A percentile compares a stretch with the other conserved stretches of the same genome.
phyloP scores from a whole-genome alignment of 1,140 invertebrate species.

The Sarcophaga peregrina region DNA sequence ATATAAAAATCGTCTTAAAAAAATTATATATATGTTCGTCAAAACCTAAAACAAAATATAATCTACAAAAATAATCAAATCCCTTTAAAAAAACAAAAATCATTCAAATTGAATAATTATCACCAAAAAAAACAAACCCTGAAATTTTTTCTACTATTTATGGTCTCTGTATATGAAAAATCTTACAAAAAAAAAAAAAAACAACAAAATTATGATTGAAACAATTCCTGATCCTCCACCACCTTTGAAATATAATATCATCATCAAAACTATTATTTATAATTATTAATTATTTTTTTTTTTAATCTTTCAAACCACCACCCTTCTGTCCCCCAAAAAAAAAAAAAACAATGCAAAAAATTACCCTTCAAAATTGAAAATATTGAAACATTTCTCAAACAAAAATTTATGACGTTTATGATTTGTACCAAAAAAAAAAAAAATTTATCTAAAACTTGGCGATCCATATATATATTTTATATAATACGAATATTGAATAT shows the following conservation, averaged over 20 bases:
- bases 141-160: slow-evolving; percentile 31
- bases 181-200: slow-evolving; percentile 42
- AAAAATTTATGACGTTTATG: slow-evolving; percentile 11
- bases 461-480: slow-evolving; percentile 62
- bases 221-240: not conserved
- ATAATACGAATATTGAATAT: slow-evolving; percentile 43
- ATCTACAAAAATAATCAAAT: not conserved
- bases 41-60: slow-evolving; percentile 55
- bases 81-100: too few relatives aligned
- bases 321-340: not conserved
- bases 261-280: not conserved
- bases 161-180: slow-evolving; percentile 50
- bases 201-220: slow-evolving; percentile 43
- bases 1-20: slow-evolving; percentile 55
- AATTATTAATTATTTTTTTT: slow-evolving; percentile 7
- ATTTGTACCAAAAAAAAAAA: slow-evolving; percentile 45
- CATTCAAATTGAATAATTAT: slow-evolving; percentile 21
- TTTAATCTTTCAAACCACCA: not conserved
- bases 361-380: slow-evolving; percentile 3
- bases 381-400: slow-evolving; percentile 5
- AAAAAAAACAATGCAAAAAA: not conserved
- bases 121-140: not conserved
- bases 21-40: slow-evolving; percentile 68
- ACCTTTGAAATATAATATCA: slow-evolving; percentile 6
- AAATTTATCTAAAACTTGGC: slow-evolving; percentile 59